Evolutionary conservation across 1,140 invertebrate species (phyloP).

Genomic region (Drosophila ambigua): DNA sequence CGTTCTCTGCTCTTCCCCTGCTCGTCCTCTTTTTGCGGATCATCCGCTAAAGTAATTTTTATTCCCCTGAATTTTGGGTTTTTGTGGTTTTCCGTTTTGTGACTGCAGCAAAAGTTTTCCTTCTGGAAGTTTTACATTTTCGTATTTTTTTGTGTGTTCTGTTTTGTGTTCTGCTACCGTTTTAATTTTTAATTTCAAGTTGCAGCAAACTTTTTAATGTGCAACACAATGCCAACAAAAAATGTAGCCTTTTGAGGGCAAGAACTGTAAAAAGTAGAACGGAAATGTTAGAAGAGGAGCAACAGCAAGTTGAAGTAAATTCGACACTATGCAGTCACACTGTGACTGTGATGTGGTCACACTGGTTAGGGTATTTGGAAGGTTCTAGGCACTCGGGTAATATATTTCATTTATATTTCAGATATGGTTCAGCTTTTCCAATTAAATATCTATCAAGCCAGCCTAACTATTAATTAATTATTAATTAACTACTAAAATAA

Average conservation of each 20-base stretch:
- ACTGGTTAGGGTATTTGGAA: no score
- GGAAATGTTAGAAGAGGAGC: background rate
- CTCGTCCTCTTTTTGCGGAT: background rate
- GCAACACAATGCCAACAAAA: background rate
- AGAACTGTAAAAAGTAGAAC: conserved; percentile 8
- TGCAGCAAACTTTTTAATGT: conserved; percentile 12
- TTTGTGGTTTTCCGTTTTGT: conserved; percentile 29
- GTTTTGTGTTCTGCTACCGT: conserved; percentile 4
- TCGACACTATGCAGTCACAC: no score
- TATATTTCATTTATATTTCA: no score
- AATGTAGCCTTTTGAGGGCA: conserved; percentile 2
- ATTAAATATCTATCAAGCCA: no score
- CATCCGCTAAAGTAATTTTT: conserved; percentile 2
- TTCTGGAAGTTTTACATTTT: no score
- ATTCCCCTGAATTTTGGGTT: background rate
- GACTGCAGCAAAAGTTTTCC: conserved; percentile 20
- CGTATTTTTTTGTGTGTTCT: background rate
- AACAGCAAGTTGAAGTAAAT: no score
- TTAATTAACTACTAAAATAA: no score
- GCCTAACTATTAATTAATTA: no score
- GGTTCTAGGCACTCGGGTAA: no score
- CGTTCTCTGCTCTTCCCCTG: background rate
- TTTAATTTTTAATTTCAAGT: conserved; percentile 35
- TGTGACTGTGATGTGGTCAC: no score
- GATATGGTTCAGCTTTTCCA: no score